A percentile compares a stretch with the other conserved stretches of the same genome.
phyloP scores from a whole-genome alignment of 2,113 vertebrate species.

The Melanotaenia duboulayi region DNA sequence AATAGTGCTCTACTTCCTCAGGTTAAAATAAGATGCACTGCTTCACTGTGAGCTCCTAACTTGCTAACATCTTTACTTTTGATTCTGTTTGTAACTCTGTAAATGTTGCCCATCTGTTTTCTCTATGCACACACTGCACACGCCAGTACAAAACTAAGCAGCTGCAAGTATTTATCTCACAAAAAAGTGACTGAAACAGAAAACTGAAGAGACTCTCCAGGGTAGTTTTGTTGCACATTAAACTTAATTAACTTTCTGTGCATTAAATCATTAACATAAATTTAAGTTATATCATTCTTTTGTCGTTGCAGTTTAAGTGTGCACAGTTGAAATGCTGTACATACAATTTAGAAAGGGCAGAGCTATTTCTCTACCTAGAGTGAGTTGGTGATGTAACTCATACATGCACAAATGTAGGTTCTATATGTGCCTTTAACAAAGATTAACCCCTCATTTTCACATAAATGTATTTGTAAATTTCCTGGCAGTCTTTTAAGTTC shows the following conservation, averaged over 20 bases:
- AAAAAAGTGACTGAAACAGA: slow-evolving; percentile 44
- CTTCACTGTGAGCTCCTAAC: background rate
- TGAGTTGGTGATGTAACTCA: too few relatives aligned
- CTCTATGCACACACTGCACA: slow-evolving; percentile 50
- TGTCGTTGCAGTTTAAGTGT: too few relatives aligned
- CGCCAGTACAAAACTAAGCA: slow-evolving; percentile 59
- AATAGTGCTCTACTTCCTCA: slow-evolving; percentile 37
- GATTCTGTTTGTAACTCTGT: slow-evolving; percentile 19
- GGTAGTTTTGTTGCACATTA: slow-evolving; percentile 28
- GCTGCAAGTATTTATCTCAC: slow-evolving; percentile 73
- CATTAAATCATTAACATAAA: slow-evolving; percentile 41
- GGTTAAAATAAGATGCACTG: slow-evolving; percentile 44
- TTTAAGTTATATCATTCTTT: too few relatives aligned
- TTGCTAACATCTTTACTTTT: slow-evolving; percentile 10
- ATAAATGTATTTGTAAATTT: too few relatives aligned
- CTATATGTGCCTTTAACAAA: too few relatives aligned
- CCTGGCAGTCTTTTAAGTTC: too few relatives aligned
- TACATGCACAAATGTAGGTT: too few relatives aligned
- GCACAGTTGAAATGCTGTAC: too few relatives aligned
- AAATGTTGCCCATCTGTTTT: slow-evolving; percentile 8
- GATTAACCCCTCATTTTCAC: too few relatives aligned
- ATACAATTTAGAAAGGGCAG: too few relatives aligned
- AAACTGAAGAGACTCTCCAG: slow-evolving; percentile 49
- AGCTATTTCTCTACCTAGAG: too few relatives aligned
- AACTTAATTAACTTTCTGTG: slow-evolving; percentile 44